Evolutionary conservation across 1,140 invertebrate genomes (phyloP).

Genomic region (Achroia grisella): DNA sequence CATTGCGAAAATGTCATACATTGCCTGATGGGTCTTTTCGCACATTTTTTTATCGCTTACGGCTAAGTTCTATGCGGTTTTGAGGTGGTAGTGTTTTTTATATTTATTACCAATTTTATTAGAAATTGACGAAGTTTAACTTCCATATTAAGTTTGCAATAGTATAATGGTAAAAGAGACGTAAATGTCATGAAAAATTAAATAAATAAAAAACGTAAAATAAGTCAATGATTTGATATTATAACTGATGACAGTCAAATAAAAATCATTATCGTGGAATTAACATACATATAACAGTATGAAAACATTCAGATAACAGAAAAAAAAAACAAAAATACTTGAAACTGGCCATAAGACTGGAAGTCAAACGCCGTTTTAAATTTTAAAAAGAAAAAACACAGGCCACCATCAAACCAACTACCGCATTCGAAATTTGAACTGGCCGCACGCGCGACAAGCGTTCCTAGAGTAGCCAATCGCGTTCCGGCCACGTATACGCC

Average conservation of each 20-base stretch:
- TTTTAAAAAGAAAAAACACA: constrained; percentile 3
- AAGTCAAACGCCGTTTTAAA: constrained; percentile 10
- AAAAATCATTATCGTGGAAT: too few relatives aligned
- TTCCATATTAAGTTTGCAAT: too few relatives aligned
- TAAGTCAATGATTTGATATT: too few relatives aligned
- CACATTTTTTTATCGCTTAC: constrained; percentile 5
- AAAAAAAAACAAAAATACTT: too few relatives aligned
- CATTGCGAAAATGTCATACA: background rate
- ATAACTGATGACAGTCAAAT: too few relatives aligned
- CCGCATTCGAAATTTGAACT: constrained; percentile 10
- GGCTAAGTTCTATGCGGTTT: constrained; percentile 1
- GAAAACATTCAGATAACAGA: too few relatives aligned
- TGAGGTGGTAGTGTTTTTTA: background rate
- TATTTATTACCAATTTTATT: too few relatives aligned
- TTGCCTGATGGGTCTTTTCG: background rate
- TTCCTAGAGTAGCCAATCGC: background rate
- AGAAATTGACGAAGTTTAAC: too few relatives aligned
- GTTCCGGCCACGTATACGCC: background rate
- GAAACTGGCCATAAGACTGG: constrained; percentile 5
- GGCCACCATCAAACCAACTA: background rate
- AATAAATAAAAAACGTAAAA: too few relatives aligned
- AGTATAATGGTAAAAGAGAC: too few relatives aligned
- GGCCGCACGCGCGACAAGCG: constrained; percentile 9
- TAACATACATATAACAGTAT: too few relatives aligned
- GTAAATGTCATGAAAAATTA: too few relatives aligned